A percentile compares a stretch with the other conserved stretches of the same genome.
These are phyloP conservation scores for Adelges cooleyi DNA, from an alignment of 1,140 invertebrate genomes.

Conservation along the genomic window DNA sequence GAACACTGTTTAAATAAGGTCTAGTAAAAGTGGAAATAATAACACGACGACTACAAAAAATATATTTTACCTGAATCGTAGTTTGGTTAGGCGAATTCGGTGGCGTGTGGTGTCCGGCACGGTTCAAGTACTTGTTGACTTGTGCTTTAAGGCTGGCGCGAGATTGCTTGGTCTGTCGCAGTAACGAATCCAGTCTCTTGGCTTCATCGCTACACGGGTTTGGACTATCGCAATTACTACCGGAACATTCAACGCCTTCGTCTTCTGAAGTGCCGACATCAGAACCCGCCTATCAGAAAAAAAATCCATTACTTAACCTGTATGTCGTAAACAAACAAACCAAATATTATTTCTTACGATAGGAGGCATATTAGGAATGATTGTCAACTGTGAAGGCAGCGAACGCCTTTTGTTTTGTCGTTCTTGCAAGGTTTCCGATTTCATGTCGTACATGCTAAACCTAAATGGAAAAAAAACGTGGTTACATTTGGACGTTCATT, in stretches of 20 bases:
- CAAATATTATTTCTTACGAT: not conserved
- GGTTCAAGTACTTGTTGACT: constrained; percentile 16
- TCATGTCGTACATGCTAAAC: constrained; percentile 26
- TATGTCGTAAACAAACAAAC: not conserved
- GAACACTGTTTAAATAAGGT: no score
- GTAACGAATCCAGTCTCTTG: constrained; percentile 25
- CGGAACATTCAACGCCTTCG: constrained; percentile 29
- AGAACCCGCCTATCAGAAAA: not conserved
- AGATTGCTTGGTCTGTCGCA: constrained; percentile 22
- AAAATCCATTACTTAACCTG: not conserved
- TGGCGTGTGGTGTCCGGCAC: constrained; percentile 12
- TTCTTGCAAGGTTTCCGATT: constrained; percentile 5
- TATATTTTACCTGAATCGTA: constrained; percentile 1
- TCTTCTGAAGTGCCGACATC: constrained; percentile 27
- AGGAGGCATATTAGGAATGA: not conserved
- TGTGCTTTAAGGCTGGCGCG: constrained; percentile 6
- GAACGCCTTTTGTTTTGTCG: constrained; percentile 23
- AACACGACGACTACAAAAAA: not conserved
- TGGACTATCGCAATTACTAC: constrained; percentile 29
- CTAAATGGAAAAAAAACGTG: no score
- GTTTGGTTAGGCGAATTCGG: constrained; percentile 19
- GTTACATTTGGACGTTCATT: no score
- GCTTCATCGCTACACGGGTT: constrained; percentile 27
- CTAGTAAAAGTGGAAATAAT: no score
- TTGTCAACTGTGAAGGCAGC: constrained; percentile 18